phyloP scores from a whole-genome alignment of 2,888 invertebrate genomes.

The Cryptocheilus praepositus region DNA sequence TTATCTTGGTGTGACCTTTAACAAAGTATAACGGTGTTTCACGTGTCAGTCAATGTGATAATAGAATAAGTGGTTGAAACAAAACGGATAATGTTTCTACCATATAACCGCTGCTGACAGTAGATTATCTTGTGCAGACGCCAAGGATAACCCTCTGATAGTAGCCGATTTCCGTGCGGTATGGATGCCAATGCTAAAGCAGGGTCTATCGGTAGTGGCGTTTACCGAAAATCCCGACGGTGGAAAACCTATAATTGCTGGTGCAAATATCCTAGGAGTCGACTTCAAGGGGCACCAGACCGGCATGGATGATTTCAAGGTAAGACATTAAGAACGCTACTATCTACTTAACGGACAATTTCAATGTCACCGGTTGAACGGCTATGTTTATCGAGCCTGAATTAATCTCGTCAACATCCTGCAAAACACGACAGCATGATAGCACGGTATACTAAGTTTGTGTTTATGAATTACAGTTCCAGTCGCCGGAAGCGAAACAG shows the following conservation, averaged over 20 bases:
- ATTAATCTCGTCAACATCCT: no score
- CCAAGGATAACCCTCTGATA: constrained; percentile 51
- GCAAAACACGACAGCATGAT: neutral
- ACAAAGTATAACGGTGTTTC: neutral
- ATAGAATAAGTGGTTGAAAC: neutral
- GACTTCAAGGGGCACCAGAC: constrained; percentile 38
- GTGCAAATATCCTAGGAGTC: constrained; percentile 63
- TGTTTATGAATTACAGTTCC: neutral
- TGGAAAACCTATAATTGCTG: constrained; percentile 68
- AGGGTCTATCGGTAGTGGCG: constrained; percentile 68
- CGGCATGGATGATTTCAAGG: constrained; percentile 28
- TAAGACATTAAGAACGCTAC: constrained; percentile 18
- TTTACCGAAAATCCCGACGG: constrained; percentile 64
- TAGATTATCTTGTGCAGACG: constrained; percentile 49
- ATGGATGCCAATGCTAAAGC: constrained; percentile 60
- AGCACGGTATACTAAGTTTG: neutral
- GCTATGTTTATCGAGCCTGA: no score
- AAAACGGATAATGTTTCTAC: no score
- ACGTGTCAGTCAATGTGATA: neutral
- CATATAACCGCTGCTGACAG: no score
- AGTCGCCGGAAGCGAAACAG: constrained; percentile 7
- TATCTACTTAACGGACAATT: no score
- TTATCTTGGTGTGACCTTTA: no score
- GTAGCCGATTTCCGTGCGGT: constrained; percentile 53
- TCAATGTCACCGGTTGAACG: no score